Evolutionary conservation across 2,888 invertebrate genomes (phyloP).

Genomic region (Xestoiulus laeticollis): DNA sequence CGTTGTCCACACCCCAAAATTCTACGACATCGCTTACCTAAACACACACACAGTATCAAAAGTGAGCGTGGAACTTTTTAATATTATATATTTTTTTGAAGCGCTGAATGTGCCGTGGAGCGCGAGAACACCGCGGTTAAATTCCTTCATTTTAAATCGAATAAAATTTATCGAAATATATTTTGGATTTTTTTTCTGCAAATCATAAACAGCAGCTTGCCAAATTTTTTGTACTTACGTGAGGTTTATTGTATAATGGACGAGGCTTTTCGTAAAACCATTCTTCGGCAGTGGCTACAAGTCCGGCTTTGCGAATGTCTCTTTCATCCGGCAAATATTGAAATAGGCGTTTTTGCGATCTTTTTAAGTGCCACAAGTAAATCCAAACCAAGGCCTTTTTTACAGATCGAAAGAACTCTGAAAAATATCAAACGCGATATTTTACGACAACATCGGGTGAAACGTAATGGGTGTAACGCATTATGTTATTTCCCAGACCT

Average conservation of each 20-base stretch:
- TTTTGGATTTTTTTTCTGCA: not conserved
- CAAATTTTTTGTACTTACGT: not conserved
- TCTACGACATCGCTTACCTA: constrained; percentile 66
- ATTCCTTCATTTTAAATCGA: not conserved
- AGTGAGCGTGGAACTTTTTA: not conserved
- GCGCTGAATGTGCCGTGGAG: too few species aligned
- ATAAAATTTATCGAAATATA: not conserved
- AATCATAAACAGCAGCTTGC: not conserved
- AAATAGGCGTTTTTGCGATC: not conserved
- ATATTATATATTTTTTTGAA: not conserved
- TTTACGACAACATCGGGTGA: too few species aligned
- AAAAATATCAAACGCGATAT: not conserved
- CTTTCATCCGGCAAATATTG: not conserved
- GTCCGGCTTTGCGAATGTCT: not conserved
- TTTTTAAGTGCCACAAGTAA: not conserved
- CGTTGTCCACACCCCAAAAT: constrained; percentile 69
- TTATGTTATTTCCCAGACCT: not conserved
- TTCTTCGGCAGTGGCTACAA: not conserved
- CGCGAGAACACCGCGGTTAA: too few species aligned
- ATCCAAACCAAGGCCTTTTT: not conserved
- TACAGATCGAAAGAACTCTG: not conserved
- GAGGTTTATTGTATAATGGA: constrained; percentile 51
- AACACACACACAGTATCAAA: not conserved
- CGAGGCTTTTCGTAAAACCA: constrained; percentile 49
- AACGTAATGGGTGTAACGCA: not conserved